Evolutionary conservation across 2,113 vertebrate genomes (phyloP), one percentile per base, ranked within the genome.

Genomic region (Chroicocephalus ridibundus): DNA sequence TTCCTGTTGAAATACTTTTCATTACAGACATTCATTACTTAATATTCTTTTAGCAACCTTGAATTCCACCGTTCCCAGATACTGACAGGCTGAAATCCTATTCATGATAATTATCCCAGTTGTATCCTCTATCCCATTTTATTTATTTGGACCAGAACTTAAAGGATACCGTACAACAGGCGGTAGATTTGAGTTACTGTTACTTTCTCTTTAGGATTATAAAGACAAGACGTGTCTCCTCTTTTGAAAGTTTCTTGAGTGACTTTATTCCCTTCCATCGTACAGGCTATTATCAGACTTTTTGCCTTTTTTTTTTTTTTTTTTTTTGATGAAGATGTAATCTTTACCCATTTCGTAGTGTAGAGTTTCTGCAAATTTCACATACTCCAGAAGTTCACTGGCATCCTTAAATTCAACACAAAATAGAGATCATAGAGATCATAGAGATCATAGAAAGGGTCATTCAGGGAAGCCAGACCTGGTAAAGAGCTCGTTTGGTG

Each of bases 1-100:
- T 86, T 82, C 84, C 76, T 96, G 94, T 90, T 94, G 95, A 97
- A 96, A 95, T 93, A 61, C 78, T 91, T 96, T 96, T 96, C 93
- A 71, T 75, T 95, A 82, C 78, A 77, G 84, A 46, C 54, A 76
- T 91, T 93, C 19, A 54, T 69, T 42, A 61, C 65, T 95, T 85
- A 68, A 79, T 93, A 84, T 57, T 87, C 81, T 72, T 95, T 87
- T 87, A 82, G 81, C 65, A 96, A 22, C 54, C 64, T 75, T 83
- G 69, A 95, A 97, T 96, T 96, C 91, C 91, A 91, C 24, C 61
- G 69, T 76, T 88, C 69, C 55, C 74, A 89, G 77, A 65, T 51
- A 79, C 21, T 82, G 94, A 87, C 89, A 96, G 66, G 61, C 47
- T 91, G 57, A 93, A 96, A 94, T 94, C 61, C 55, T 61, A 16